These are phyloP conservation scores for Drosophila kanekoi DNA, from an alignment of 2,888 invertebrate genomes.

Conservation along the genomic window DNA sequence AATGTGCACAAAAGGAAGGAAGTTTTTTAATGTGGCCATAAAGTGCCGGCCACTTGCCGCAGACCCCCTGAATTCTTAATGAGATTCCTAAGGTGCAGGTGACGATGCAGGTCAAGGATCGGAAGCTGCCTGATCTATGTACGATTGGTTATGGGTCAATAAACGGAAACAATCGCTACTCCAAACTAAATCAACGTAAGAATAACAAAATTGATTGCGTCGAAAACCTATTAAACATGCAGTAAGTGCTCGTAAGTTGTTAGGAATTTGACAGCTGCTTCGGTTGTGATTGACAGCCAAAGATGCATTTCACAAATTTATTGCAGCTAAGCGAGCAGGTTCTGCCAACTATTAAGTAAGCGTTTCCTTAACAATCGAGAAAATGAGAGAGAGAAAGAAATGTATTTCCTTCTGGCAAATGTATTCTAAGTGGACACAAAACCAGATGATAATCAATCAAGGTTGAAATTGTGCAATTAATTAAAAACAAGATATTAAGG, in stretches of 20 bases:
- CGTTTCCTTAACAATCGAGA: background rate
- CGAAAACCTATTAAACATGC: constrained; percentile 7
- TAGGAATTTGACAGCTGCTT: constrained; percentile 6
- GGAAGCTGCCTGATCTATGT: constrained; percentile 39
- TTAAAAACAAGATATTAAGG: too few relatives aligned
- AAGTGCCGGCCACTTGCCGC: constrained; percentile 38
- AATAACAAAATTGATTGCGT: constrained; percentile 23
- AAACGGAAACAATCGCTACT: constrained; percentile 27
- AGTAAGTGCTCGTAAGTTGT: background rate
- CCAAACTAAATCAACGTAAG: constrained; percentile 12
- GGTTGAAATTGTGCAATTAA: too few relatives aligned
- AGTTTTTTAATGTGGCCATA: constrained; percentile 52
- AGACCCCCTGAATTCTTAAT: constrained; percentile 47
- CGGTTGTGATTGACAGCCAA: constrained; percentile 1
- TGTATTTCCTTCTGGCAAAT: background rate
- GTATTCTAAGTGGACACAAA: too few relatives aligned
- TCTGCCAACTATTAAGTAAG: background rate
- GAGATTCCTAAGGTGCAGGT: constrained; percentile 33
- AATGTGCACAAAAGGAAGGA: constrained; percentile 40
- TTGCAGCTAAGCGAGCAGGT: background rate
- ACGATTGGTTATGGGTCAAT: constrained; percentile 45
- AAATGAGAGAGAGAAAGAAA: background rate
- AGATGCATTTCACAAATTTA: constrained; percentile 3
- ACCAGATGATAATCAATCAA: too few relatives aligned
- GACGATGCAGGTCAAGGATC: constrained; percentile 55